Conservation (phyloP, 2,113 vertebrate species). For the Echinops telfairi region DNA sequence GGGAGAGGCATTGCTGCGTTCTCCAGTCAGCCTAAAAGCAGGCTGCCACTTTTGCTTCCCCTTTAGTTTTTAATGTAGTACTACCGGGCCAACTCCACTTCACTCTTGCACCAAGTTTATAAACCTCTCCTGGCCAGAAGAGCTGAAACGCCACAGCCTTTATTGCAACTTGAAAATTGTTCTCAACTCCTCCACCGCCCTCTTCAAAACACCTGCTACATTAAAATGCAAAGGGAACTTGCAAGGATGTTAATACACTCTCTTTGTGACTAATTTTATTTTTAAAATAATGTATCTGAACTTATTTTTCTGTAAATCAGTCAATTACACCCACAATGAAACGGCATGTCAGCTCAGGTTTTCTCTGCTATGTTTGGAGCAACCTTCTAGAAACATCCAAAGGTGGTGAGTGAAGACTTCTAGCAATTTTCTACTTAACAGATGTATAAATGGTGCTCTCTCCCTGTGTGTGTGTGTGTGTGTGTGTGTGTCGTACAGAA, state of each 20-base stretch:
- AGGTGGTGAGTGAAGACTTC: not conserved
- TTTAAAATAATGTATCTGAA: not conserved
- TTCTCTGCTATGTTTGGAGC: not conserved
- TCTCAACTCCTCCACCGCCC: not conserved
- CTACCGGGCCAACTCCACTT: not conserved
- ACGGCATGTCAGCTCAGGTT: not conserved
- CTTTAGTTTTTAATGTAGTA: not conserved
- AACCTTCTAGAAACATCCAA: not conserved
- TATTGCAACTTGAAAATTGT: not conserved
- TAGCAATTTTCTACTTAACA: not conserved
- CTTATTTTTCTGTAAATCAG: not conserved
- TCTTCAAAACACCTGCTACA: constrained; percentile 6
- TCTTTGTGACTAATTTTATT: not conserved
- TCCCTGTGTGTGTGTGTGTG: not conserved
- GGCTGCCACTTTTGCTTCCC: not conserved
- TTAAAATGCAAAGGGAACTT: constrained; percentile 32
- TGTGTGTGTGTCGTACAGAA: too few relatives aligned
- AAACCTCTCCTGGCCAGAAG: not conserved
- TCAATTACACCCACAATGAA: not conserved
- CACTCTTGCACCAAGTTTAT: not conserved
- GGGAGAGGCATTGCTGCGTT: not conserved
- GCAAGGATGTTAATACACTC: not conserved
- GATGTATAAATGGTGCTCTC: not conserved
- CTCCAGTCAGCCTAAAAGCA: not conserved
- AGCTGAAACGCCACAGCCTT: not conserved